A percentile compares a stretch with the other conserved stretches of the same genome.
Conservation (phyloP, 2,888 invertebrate species). For the Hofmannophila pseudospretella region DNA sequence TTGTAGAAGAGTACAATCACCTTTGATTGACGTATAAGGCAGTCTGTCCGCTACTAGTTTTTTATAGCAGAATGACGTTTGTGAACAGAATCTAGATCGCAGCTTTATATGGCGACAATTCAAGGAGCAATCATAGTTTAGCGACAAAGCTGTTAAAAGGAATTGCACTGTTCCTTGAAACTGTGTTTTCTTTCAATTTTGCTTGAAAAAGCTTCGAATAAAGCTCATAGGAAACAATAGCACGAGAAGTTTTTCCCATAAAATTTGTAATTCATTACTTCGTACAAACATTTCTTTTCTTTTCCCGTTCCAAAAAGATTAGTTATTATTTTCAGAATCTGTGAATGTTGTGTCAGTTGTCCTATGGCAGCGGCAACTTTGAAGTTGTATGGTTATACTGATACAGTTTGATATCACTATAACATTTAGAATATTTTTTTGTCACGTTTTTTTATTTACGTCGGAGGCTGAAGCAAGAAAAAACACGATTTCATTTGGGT, state of each 20-base stretch:
- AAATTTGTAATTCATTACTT: too few relatives aligned
- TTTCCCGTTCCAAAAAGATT: too few relatives aligned
- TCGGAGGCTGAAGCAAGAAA: not conserved
- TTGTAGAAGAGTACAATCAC: constrained; percentile 5
- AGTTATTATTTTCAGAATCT: too few relatives aligned
- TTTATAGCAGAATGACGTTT: constrained; percentile 1
- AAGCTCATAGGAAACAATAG: too few relatives aligned
- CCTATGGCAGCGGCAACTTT: not conserved
- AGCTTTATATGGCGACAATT: not conserved
- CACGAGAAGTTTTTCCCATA: too few relatives aligned
- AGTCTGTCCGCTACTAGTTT: not conserved
- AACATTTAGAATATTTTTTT: too few relatives aligned
- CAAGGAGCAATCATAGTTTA: not conserved
- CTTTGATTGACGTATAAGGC: constrained; percentile 1
- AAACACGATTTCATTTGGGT: not conserved
- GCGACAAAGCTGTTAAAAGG: too few relatives aligned
- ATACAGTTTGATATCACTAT: too few relatives aligned
- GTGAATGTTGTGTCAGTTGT: not conserved
- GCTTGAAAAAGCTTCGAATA: too few relatives aligned
- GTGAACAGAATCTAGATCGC: not conserved
- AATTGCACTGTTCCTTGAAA: too few relatives aligned
- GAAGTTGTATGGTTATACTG: not conserved
- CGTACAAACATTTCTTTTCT: too few relatives aligned
- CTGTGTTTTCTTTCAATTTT: too few relatives aligned
- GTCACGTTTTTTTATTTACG: not conserved